Percentiles rank a stretch among this genome's conserved stretches.
These are phyloP conservation scores for Bombus polaris DNA, from an alignment of 1,140 invertebrate genomes.

Conservation along the genomic window DNA sequence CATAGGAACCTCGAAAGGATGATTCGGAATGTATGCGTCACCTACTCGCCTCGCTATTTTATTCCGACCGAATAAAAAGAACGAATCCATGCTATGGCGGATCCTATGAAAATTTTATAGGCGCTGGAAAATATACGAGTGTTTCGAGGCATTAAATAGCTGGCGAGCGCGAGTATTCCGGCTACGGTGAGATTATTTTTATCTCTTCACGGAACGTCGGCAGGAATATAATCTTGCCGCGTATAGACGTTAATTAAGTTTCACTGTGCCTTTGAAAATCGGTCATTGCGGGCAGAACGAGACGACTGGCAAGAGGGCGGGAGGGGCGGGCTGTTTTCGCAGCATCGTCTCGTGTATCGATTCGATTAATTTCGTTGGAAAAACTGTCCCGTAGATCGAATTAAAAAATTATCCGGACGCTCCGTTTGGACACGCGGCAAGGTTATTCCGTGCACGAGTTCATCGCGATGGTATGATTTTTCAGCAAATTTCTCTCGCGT, in stretches of 20 bases:
- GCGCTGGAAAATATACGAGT: background rate
- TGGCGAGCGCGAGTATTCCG: background rate
- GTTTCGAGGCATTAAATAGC: constrained; percentile 25
- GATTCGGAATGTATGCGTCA: constrained; percentile 52
- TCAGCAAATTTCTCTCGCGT: constrained; percentile 42
- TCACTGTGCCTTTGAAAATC: constrained; percentile 29
- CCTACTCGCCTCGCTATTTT: constrained; percentile 20
- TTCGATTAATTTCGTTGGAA: constrained; percentile 4
- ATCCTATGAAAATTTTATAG: constrained; percentile 29
- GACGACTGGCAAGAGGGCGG: too few relatives aligned
- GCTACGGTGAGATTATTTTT: constrained; percentile 27
- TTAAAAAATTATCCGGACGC: constrained; percentile 18
- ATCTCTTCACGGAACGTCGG: background rate
- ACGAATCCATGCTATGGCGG: background rate
- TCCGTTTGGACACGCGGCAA: background rate
- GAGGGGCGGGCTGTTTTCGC: background rate
- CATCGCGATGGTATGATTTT: constrained; percentile 21
- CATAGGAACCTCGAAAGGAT: background rate
- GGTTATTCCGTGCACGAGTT: constrained; percentile 40
- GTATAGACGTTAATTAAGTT: constrained; percentile 32
- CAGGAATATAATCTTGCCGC: background rate
- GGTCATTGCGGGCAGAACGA: background rate
- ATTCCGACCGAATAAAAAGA: background rate
- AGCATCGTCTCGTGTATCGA: background rate
- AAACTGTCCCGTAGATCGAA: background rate